Evolutionary conservation across 53 echinoderm and acorn worm species (phyloP).

Genomic region (Astropecten irregularis): DNA sequence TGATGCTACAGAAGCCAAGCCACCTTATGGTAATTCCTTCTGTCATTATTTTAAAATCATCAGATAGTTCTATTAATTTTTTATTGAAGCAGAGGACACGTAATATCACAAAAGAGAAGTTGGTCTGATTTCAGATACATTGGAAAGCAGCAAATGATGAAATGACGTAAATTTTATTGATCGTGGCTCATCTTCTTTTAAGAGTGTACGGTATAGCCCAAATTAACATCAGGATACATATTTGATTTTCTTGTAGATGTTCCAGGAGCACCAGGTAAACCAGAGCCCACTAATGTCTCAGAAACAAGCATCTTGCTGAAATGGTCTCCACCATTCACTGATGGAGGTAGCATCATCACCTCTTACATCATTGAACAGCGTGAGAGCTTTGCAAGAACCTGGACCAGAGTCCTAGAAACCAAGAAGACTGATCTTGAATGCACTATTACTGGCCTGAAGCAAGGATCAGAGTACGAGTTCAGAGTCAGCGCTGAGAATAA

Average conservation of each 20-base stretch:
- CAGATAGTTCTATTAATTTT: too few relatives aligned
- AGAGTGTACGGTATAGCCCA: too few relatives aligned
- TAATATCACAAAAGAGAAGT: too few relatives aligned
- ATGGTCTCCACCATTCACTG: slow-evolving; percentile 73
- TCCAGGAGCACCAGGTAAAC: slow-evolving; percentile 68
- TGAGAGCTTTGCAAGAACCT: slow-evolving; percentile 59
- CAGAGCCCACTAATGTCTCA: slow-evolving; percentile 69
- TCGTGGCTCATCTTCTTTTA: too few relatives aligned
- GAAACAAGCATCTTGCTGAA: slow-evolving; percentile 69
- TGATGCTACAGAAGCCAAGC: slow-evolving; percentile 66
- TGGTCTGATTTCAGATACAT: too few relatives aligned
- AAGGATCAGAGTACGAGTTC: slow-evolving; percentile 77
- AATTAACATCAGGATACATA: too few relatives aligned
- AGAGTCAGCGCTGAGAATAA: slow-evolving; percentile 79
- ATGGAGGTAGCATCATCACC: slow-evolving; percentile 73
- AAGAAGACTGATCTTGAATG: slow-evolving; percentile 47
- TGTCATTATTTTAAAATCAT: too few relatives aligned
- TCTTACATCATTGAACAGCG: slow-evolving; percentile 74
- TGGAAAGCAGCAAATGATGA: too few relatives aligned
- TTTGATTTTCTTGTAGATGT: too few relatives aligned
- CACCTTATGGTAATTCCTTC: slow-evolving; percentile 73
- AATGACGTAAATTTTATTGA: too few relatives aligned
- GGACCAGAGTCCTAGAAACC: slow-evolving; percentile 63
- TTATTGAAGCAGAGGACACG: too few relatives aligned
- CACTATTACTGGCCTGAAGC: slow-evolving; percentile 51